Percentiles rank a stretch among this genome's conserved stretches.
Conservation (phyloP, 35 echinoderm and acorn worm species). For the Ptychodera flava region DNA sequence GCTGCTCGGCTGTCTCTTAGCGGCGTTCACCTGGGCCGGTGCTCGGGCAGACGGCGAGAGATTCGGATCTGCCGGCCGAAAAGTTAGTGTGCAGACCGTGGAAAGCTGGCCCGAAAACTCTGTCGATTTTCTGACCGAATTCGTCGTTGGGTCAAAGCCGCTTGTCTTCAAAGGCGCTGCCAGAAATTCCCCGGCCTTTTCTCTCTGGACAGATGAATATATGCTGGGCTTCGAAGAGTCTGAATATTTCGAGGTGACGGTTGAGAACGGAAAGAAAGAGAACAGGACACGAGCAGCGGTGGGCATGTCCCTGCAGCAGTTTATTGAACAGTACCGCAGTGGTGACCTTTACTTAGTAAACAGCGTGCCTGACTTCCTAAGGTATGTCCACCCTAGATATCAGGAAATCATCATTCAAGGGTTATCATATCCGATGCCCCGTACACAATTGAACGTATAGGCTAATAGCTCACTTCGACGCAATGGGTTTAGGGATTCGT, state of each 20-base stretch:
- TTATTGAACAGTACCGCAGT: not conserved
- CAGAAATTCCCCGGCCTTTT: conserved; percentile 26
- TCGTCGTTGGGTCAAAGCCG: not conserved
- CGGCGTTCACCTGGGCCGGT: too few species aligned
- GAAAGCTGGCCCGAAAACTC: not conserved
- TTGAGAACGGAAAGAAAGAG: conserved; percentile 59
- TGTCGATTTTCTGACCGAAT: not conserved
- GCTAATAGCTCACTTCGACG: too few species aligned
- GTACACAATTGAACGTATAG: too few species aligned
- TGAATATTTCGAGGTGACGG: conserved; percentile 24
- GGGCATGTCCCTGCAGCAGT: not conserved
- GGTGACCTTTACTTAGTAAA: not conserved
- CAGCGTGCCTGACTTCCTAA: not conserved
- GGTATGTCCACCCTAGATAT: too few species aligned
- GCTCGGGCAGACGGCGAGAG: too few species aligned
- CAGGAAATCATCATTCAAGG: too few species aligned
- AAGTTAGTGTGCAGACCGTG: not conserved
- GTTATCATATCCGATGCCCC: too few species aligned
- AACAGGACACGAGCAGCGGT: not conserved
- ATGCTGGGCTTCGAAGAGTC: conserved; percentile 14
- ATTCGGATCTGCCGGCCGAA: not conserved
- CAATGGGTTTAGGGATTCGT: too few species aligned
- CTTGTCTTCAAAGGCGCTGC: conserved; percentile 31
- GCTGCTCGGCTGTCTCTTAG: too few species aligned
- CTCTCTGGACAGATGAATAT: conserved; percentile 58